A percentile compares a stretch with the other conserved stretches of the same genome.
Conservation (phyloP, 2,797 vertebrate genomes). For the Rhyacichthys aspro region DNA sequence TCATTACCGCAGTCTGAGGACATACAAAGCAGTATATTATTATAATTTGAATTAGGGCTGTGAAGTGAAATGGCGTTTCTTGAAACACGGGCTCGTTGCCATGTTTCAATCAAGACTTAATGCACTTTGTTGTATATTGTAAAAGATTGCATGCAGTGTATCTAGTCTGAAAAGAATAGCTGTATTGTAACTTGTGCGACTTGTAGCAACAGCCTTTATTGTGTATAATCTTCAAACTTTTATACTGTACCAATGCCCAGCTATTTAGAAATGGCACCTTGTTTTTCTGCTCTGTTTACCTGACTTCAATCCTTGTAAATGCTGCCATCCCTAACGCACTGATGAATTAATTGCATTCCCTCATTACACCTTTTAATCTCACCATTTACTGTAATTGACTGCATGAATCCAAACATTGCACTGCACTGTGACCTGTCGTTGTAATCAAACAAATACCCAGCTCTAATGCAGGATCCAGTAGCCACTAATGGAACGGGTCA, state of each 20-base stretch:
- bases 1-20: not conserved
- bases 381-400: not conserved
- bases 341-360: not conserved
- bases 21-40: not conserved
- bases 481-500: conserved; percentile 21
- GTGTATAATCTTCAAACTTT: no score
- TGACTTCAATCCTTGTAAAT: not conserved
- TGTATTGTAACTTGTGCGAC: no score
- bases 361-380: not conserved
- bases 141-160: no score
- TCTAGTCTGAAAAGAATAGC: no score
- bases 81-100: no score
- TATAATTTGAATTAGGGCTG: not conserved
- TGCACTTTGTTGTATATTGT: no score
- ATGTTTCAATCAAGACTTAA: no score
- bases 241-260: not conserved
- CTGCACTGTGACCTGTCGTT: conserved; percentile 7
- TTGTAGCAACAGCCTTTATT: not conserved
- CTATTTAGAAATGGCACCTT: not conserved
- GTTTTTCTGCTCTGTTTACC: not conserved
- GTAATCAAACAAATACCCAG: conserved; percentile 22
- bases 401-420: conserved; percentile 3
- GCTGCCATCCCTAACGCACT: not conserved
- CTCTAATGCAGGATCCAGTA: conserved; percentile 21
- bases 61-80: no score